These are phyloP conservation scores for Emydoidea blandingii DNA, from an alignment of 2,797 vertebrate species.

Conservation along the genomic window DNA sequence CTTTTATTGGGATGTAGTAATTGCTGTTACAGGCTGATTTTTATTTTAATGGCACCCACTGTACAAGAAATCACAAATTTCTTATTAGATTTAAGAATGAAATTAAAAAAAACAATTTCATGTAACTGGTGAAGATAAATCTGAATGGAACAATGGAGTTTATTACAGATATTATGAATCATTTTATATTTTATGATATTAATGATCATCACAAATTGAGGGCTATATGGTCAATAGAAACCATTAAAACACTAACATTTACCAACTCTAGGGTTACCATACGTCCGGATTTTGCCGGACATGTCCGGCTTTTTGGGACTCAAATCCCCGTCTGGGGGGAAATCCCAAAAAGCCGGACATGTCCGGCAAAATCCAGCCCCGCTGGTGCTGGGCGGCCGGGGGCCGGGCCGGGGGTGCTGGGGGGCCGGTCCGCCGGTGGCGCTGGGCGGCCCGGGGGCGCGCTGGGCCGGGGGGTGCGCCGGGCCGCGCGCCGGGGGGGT, in stretches of 20 bases:
- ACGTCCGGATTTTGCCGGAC: too few species aligned
- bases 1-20: background rate
- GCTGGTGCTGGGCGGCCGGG: too few species aligned
- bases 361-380: too few species aligned
- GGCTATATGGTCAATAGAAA: background rate
- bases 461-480: too few species aligned
- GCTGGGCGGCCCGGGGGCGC: too few species aligned
- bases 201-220: background rate
- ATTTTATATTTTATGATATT: background rate
- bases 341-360: too few species aligned
- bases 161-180: background rate
- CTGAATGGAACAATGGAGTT: background rate
- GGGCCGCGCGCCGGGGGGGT: too few species aligned
- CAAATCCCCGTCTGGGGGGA: too few species aligned
- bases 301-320: too few species aligned
- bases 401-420: too few species aligned
- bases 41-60: background rate
- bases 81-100: background rate
- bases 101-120: background rate
- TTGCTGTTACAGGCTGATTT: background rate
- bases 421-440: too few species aligned
- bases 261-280: too few species aligned
- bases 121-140: background rate
- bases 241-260: background rate
- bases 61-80: background rate